Evolutionary conservation across 1,140 invertebrate genomes (phyloP), one percentile per base, ranked within the genome.

Genomic region (Trichomalopsis sarcophagae): DNA sequence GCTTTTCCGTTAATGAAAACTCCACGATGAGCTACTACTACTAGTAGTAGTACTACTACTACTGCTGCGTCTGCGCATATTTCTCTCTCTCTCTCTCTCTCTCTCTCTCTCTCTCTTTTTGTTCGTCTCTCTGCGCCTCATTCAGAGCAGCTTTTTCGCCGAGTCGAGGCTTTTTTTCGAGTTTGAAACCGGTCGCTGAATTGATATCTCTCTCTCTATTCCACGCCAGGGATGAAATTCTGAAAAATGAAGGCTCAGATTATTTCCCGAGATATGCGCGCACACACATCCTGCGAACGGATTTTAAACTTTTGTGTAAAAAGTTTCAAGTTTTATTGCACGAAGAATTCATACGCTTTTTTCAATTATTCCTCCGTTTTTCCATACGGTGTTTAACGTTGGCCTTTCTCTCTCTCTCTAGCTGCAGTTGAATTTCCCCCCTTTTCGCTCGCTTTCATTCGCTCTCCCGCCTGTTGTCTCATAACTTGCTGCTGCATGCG

Each of bases 1-100:
- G 87, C 87, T 89, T 88, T 90, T 87, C 86, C 89, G 88, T 89
- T 90, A 89, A 90, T 89, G 89, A 89, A 90, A 90, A 88, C 87
- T 89, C 86, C 83, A 84, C 81, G 62, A 47, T 76, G 74, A 44
- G 74, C 47, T 62, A 75, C 81, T 62, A 75, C 71, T 73, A 82
- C 81, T 50, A 66, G 0, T 36, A 6, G 23, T 79, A 66, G 47
- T 76, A 55, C 44, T 21, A 50, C n/a, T 78, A 50, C 55, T 68
- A 62, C 21, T 17, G 30, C 21, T 17, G 30, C 27, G 44, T 69
- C 36, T 40, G 27, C 36, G 2, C 68, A 2, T 10, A 36, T 66
- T 23, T 9, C 44, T 50, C 40, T 82, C 40, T 62, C 36, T 50
- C 71, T 82, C 71, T 40, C 71, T 30, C 17, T 33, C 33, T 33